Conservation (phyloP, 2,113 vertebrate species). For the Tachysurus fulvidraco region DNA sequence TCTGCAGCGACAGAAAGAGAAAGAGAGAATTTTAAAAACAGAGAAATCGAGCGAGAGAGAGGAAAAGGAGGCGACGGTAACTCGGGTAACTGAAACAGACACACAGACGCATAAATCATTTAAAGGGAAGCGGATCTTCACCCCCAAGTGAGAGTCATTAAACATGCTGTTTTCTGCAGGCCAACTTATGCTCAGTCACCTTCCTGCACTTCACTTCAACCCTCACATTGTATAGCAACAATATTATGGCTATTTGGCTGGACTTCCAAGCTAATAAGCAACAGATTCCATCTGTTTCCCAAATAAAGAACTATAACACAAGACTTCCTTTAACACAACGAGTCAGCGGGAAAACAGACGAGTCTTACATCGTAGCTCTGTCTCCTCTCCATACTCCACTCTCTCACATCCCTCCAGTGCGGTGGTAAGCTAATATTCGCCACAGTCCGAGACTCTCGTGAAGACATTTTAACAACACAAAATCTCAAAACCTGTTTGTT, state of each 20-base stretch:
- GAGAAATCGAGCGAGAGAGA: background rate
- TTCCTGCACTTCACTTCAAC: background rate
- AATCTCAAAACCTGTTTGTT: background rate
- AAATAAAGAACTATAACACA: background rate
- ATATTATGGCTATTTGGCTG: background rate
- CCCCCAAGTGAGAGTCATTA: constrained; percentile 27
- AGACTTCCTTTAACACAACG: background rate
- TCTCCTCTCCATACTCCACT: constrained; percentile 64
- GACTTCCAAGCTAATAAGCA: background rate
- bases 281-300: background rate
- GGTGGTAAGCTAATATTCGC: constrained; percentile 44
- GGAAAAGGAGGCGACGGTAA: background rate
- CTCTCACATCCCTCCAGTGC: constrained; percentile 57
- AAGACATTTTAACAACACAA: constrained; percentile 38
- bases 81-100: constrained; percentile 16
- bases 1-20: constrained; percentile 45
- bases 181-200: constrained; percentile 8
- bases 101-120: constrained; percentile 58
- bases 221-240: background rate
- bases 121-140: constrained; percentile 35
- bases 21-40: background rate
- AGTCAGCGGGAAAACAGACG: background rate
- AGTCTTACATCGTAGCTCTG: constrained; percentile 58
- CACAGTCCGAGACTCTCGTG: constrained; percentile 22
- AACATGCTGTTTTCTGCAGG: background rate